These are phyloP conservation scores for Loris lydekkerianus DNA, from an alignment of 2,797 vertebrate species.

Conservation along the genomic window DNA sequence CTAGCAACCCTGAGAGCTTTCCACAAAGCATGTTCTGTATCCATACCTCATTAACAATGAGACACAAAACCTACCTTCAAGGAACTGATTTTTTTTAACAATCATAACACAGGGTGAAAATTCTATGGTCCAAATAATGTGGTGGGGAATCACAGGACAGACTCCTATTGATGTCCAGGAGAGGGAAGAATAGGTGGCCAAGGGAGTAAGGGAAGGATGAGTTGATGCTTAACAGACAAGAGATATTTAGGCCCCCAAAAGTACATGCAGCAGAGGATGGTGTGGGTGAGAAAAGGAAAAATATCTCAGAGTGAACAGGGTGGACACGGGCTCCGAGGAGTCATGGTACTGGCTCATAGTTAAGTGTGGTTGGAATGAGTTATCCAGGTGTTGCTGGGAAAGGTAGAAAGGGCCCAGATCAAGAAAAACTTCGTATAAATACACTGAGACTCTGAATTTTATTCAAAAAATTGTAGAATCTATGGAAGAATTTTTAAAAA, in stretches of 20 bases:
- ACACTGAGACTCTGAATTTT: not conserved
- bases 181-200: not conserved
- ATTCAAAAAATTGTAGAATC: constrained; percentile 30
- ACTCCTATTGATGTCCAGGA: not conserved
- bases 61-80: not conserved
- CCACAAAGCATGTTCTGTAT: not conserved
- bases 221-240: not conserved
- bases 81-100: not conserved
- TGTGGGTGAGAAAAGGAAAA: not conserved
- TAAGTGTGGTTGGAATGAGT: not conserved
- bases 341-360: not conserved
- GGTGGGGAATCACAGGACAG: not conserved
- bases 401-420: not conserved
- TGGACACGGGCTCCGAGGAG: not conserved
- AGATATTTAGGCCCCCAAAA: not conserved
- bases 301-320: not conserved
- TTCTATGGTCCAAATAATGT: not conserved
- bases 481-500: constrained; percentile 1
- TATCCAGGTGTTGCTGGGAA: not conserved
- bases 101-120: not conserved
- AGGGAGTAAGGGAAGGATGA: not conserved
- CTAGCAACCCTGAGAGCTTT: not conserved
- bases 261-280: not conserved
- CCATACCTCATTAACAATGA: not conserved
- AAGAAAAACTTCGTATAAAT: not conserved